Evolutionary conservation across 2,888 invertebrate species (phyloP).

Genomic region (Diarsia mendica): DNA sequence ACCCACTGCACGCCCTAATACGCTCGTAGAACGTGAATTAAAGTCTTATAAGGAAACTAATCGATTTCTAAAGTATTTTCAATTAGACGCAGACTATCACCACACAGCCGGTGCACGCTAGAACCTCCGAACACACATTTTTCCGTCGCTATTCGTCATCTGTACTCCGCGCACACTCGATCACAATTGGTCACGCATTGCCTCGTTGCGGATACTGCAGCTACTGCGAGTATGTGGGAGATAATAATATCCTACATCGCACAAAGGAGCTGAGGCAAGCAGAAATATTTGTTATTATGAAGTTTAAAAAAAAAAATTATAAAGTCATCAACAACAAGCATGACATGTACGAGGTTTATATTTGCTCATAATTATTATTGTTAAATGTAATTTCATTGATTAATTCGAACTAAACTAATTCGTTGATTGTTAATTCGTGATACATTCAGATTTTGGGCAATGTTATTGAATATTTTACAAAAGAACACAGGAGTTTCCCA

Average conservation of each 20-base stretch:
- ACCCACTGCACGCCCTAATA: background rate
- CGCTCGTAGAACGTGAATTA: background rate
- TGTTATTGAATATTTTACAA: background rate
- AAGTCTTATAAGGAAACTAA: background rate
- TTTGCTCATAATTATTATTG: background rate
- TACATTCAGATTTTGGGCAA: too few species aligned
- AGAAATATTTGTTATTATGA: background rate
- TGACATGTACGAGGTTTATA: background rate
- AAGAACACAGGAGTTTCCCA: background rate
- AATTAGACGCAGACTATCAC: constrained; percentile 18
- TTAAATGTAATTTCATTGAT: background rate
- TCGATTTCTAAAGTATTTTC: constrained; percentile 29
- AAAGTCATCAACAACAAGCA: background rate
- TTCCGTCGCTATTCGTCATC: constrained; percentile 32
- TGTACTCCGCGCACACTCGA: constrained; percentile 52
- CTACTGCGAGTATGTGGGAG: background rate
- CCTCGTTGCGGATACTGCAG: constrained; percentile 23
- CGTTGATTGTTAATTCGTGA: background rate
- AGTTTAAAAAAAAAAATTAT: background rate
- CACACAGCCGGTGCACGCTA: background rate
- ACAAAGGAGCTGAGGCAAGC: background rate
- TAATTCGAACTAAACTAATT: background rate
- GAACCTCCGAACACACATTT: constrained; percentile 15
- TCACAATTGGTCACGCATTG: constrained; percentile 56
- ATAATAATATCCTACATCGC: background rate